phyloP scores from a whole-genome alignment of 1,140 invertebrate genomes.

The Babylonia areolata region DNA sequence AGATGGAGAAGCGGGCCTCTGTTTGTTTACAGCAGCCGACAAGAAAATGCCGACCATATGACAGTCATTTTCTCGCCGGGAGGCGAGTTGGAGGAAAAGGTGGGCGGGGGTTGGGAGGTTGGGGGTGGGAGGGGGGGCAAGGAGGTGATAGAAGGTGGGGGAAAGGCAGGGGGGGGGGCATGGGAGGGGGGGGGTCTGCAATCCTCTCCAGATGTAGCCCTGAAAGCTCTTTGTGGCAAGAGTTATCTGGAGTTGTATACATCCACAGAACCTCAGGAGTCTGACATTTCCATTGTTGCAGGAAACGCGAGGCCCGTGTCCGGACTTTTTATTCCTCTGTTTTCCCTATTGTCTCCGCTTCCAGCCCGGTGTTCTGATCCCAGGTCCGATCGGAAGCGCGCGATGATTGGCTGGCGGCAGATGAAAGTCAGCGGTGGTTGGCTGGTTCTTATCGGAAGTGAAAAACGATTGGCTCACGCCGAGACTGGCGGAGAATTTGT shows the following conservation, averaged over 20 bases:
- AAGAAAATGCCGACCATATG: slow-evolving; percentile 18
- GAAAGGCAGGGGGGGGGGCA: not conserved
- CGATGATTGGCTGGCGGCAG: not conserved
- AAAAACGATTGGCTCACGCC: not conserved
- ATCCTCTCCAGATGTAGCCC: slow-evolving; percentile 18
- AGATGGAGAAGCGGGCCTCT: not conserved
- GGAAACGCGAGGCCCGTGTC: not conserved
- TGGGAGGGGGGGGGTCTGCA: not conserved
- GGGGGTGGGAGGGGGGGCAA: not conserved
- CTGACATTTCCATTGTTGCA: slow-evolving; percentile 16
- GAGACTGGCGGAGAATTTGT: not conserved
- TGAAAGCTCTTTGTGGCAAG: not conserved
- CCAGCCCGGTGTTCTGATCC: not conserved
- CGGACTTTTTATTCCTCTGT: not conserved
- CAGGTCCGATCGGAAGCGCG: not conserved
- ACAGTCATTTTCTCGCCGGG: slow-evolving; percentile 21
- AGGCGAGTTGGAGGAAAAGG: no score
- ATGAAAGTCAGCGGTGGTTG: not conserved
- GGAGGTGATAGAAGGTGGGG: not conserved
- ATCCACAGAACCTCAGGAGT: not conserved
- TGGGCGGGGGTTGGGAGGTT: not conserved
- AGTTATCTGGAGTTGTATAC: not conserved
- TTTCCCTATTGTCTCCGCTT: slow-evolving; percentile 9
- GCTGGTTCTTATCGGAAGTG: not conserved
- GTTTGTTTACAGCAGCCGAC: slow-evolving; percentile 20